Base-by-base conservation (phyloP, 2,113 vertebrate species). In the Irena cyanogastra region DNA sequence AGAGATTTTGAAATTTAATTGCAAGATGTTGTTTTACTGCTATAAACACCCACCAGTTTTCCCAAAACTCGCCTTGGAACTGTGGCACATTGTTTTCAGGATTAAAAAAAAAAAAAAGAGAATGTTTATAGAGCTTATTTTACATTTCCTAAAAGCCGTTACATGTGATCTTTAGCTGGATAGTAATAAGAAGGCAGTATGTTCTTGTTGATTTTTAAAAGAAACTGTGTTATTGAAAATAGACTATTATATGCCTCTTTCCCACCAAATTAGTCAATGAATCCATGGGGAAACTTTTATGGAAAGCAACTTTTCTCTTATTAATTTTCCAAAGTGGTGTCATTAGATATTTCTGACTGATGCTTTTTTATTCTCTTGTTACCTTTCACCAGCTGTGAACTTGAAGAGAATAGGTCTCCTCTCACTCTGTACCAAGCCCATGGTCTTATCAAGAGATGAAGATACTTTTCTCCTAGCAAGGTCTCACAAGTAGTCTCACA, bases 41-140 rank as follows among this genome's bases (percentile, higher is more conserved):
- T 81, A 78, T 78, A 92, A 97, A 94, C 39, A 92, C 45, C 56
- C 54, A 96, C n/a, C 28, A 77, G 65, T 37, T 93, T 65, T 83
- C 87, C 83, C 70, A 42, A 91, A 79, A 47, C 41, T 91, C 6
- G 2, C 88, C 45, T 88, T 96, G 95, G 70, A 97, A 96, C 70
- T 63, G 56, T 64, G 82, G 68, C n/a, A 89, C 31, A 61, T 79
- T 94, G 66, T 83, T 83, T 93, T 91, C 49, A 61, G 35, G 6
- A 2, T n/a, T n/a, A 18, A 56, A 56, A 33, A 70, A 26, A 39
- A 35, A 64, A 44, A 24, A 84, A 86, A 49, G 16, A 41, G 66
- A 81, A 64, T 6, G 22, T 23, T 84, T 74, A 50, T 13, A 87
- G 12, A 53, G 56, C 28, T 71, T 64, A 49, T 94, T 96, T 94